Base-by-base conservation (phyloP, 2,888 invertebrate species). In the Lithophane socia region DNA sequence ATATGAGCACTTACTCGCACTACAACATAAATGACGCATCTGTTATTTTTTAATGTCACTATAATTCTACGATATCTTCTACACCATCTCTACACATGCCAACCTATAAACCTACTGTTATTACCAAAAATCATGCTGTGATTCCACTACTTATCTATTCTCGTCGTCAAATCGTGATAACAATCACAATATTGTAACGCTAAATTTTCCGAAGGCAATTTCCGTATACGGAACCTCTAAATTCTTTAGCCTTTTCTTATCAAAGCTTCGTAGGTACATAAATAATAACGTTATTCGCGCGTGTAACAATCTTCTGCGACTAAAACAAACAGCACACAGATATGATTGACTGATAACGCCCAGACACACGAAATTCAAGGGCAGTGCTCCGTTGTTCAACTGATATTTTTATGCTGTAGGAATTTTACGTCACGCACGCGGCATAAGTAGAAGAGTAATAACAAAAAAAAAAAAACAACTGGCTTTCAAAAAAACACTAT, bases 281-380 rank as follows among this genome's bases (percentile, higher is more conserved):
- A 49, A 61, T 77, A 49, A 24, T 18, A 79, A 42, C 16, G 44
- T 37, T 21, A 37, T 24, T 42, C 7, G 10, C n/a, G 21, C 18
- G 7, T 69, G 24, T 37, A 21, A n/a, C 24, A 49, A 76, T 77
- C 79, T 79, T 69, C 54, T 54, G 54, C 61, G 47, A 61, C n/a
- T 63, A 79, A 70, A 79, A 63, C 47, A 70, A 79, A 79, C 29
- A 61, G 24, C 67, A 2, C 12, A 3, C 7, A 24, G 80, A 60
- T 72, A 78, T 44, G 7, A 65, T 49, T 58, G 29, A 44, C 65
- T 58, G 78, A 78, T 78, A 78, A 73, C 24, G 7, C 0, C 1
- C 12, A 49, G 29, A 72, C 65, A 42, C 29, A 37, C 37, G 12
- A 58, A 54, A 47, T 54, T 72, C 78, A 78, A 65, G 80, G 78